These are phyloP conservation scores for Geococcyx californianus DNA, from an alignment of 2,113 vertebrate genomes.

Conservation along the genomic window DNA sequence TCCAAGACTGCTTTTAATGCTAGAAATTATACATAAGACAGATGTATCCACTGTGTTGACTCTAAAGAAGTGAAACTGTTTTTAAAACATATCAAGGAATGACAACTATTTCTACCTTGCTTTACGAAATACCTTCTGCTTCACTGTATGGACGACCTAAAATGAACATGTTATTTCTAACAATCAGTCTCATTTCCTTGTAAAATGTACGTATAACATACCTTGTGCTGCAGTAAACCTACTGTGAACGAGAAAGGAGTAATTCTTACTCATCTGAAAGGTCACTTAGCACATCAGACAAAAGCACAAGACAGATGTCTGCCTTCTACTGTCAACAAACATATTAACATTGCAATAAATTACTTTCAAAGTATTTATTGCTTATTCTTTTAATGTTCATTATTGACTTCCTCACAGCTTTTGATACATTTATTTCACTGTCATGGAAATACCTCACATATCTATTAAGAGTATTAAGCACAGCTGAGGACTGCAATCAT, in stretches of 20 bases:
- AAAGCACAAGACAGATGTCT: background rate
- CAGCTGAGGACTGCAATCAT: background rate
- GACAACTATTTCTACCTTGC: background rate
- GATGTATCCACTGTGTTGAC: background rate
- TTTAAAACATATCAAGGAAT: background rate
- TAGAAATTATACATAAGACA: background rate
- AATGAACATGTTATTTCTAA: background rate
- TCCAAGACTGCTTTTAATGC: background rate
- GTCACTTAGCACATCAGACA: background rate
- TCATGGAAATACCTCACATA: background rate
- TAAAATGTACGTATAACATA: background rate
- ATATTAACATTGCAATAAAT: background rate
- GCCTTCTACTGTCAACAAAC: background rate
- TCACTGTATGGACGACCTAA: background rate
- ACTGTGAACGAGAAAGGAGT: background rate
- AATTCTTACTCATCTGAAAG: background rate
- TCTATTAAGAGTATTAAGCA: background rate
- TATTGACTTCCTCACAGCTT: background rate
- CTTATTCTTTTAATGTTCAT: too few relatives aligned
- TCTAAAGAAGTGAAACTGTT: background rate
- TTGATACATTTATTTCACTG: background rate
- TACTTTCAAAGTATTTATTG: too few relatives aligned
- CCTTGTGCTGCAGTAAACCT: background rate
- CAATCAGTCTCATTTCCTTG: background rate
- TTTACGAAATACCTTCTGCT: background rate